Evolutionary conservation across 2,113 vertebrate genomes (phyloP), one percentile per base, ranked within the genome.

Genomic region (Syngnathus scovelli): DNA sequence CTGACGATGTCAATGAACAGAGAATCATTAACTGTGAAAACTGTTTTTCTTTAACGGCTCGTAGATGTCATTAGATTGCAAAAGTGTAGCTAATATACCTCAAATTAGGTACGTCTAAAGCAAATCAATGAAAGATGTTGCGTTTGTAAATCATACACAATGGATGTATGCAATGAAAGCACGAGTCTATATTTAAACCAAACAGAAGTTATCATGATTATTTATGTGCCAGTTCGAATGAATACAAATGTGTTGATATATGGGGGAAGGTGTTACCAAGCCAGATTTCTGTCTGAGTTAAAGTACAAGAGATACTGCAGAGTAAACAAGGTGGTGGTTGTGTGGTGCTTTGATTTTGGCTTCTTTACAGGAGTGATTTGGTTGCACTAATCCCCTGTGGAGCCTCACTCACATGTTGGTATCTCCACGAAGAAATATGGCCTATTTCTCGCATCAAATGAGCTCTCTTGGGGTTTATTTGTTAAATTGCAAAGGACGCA

Each of bases 391-490:
- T 79, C 74, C 83, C 71, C 69, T 46, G 72, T 83, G 81, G 83
- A 81, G 81, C 78, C 55, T 48, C 11, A 56, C 75, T 77, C 80
- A 82, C 84, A 79, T 23, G 69, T 64, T 82, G 84, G 77, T 86
- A 85, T 82, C 84, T 82, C 43, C 78, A 76, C 81, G 70, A 73
- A 86, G 79, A 83, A 86, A 89, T 81, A 82, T 86, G 84, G 82
- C 84, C 86, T 88, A 86, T 88, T 90, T 90, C 83, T 74, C 78
- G 59, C 85, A 84, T 90, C 77, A 92, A 89, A 90, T 89, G 77
- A 90, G 89, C 78, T 85, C 90, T 85, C 81, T 41, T 13, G 72
- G 75, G 89, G 80, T 86, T 88, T 88, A 87, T 88, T 86, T 84
- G 83, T 79, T 85, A 89, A 89, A 88, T 86, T 86, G 88, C 86